phyloP scores from a whole-genome alignment of 2,888 invertebrate species.

The Thelaira solivaga region DNA sequence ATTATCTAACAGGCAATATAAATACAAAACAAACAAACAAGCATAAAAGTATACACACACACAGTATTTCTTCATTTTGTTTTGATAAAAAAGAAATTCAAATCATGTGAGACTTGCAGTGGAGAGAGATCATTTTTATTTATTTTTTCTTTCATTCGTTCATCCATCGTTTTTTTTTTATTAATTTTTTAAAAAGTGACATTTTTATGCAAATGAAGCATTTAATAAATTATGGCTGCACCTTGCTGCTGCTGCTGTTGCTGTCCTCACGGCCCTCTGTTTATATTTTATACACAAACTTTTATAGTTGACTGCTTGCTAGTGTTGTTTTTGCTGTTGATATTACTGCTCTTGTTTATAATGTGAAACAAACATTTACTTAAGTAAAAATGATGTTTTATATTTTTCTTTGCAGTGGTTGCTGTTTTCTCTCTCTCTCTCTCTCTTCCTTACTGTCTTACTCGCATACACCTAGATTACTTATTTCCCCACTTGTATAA shows the following conservation, averaged over 20 bases:
- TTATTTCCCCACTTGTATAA: background rate
- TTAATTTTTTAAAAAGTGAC: constrained; percentile 12
- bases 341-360: constrained; percentile 11
- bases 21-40: too few relatives aligned
- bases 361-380: constrained; percentile 37
- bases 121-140: background rate
- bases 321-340: background rate
- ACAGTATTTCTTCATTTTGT: background rate
- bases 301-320: background rate
- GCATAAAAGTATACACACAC: too few relatives aligned
- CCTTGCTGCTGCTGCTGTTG: too few relatives aligned
- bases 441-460: too few relatives aligned
- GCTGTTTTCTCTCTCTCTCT: background rate
- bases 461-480: too few relatives aligned
- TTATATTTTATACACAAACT: background rate
- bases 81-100: constrained; percentile 9
- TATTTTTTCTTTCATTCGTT: too few relatives aligned
- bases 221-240: constrained; percentile 61
- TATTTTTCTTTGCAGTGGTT: constrained; percentile 6
- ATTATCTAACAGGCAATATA: background rate
- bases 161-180: constrained; percentile 18
- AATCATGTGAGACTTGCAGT: constrained; percentile 5
- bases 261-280: constrained; percentile 38
- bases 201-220: constrained; percentile 59
- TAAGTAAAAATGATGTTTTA: constrained; percentile 29